Evolutionary conservation across 2,113 vertebrate genomes (phyloP), one percentile per base, ranked within the genome.

Genomic region (Corythornis cristatus): DNA sequence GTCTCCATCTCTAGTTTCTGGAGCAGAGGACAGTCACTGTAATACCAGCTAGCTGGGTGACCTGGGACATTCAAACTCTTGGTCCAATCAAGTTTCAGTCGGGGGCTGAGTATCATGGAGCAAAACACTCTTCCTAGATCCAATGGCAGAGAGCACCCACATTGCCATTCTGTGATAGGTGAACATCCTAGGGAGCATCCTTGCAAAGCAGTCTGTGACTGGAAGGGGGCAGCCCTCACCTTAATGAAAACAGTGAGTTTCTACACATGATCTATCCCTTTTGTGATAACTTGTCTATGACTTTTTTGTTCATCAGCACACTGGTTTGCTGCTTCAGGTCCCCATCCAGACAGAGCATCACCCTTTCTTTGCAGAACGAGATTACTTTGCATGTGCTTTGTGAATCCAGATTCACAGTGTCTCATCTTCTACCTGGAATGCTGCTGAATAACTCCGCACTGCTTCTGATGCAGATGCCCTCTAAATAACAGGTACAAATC

Each of bases 191-290:
- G 29, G 12, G 21, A 78, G 5, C 13, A 29, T 17, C 16, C 54
- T 40, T 35, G 25, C 29, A 7, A 10, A 6, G 6, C 20, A 15
- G 1, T n/a, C 57, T 1, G 1, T 8, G 1, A 37, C 35, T 40
- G 29, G 28, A 46, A 31, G 10, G 1, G 5, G 6, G 6, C 45
- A 76, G 29, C 20, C 28, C 40, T 65, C 20, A 8, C 4, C 26
- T 31, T 25, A 20, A 7, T 18, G 29, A 17, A n/a, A 53, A 3
- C 15, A 43, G 5, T 9, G 62, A 11, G 2, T 53, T 90, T 48
- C 31, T 42, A 4, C 28, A n/a, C 1, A 2, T 1, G 17, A 43
- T 7, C 15, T 46, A 8, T 9, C 25, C 51, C 8, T 7, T 40
- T 48, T 57, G 18, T 3, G n/a, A 21, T 5, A 57, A 56, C 8